Conservation (phyloP, 2,113 vertebrate genomes). For the Tupaia tana region DNA sequence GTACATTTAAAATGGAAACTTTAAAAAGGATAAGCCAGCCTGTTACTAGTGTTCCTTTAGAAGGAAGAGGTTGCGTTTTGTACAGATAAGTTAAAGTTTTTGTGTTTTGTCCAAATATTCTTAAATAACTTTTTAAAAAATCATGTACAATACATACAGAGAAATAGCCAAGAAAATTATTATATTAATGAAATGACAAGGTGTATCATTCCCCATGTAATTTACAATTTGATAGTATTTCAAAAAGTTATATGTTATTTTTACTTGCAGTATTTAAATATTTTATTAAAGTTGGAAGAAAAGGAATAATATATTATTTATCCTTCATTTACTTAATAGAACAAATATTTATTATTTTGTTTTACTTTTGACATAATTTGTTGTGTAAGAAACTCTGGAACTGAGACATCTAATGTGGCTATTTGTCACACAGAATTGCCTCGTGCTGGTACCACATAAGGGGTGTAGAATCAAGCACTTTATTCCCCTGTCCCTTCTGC, state of each 20-base stretch:
- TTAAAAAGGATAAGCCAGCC: slow-evolving; percentile 46
- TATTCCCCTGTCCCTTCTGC: not conserved
- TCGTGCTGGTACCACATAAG: not conserved
- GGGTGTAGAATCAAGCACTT: not conserved
- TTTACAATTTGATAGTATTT: not conserved
- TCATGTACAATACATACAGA: not conserved
- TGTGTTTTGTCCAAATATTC: not conserved
- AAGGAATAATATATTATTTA: not conserved
- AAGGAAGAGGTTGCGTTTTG: not conserved
- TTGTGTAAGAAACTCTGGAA: not conserved
- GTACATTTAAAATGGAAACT: slow-evolving; percentile 62
- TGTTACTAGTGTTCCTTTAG: not conserved
- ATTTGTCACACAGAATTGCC: not conserved
- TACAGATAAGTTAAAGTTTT: not conserved
- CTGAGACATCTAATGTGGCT: not conserved
- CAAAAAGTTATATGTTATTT: not conserved
- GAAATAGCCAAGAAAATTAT: not conserved
- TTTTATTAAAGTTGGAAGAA: not conserved
- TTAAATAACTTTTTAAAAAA: not conserved
- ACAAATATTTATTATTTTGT: not conserved
- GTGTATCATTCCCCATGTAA: not conserved
- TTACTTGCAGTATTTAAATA: not conserved
- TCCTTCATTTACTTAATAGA: not conserved
- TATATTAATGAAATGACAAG: not conserved
- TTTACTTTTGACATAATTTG: not conserved